Percentiles rank a stretch among this genome's conserved stretches.
Evolutionary conservation across 1,140 invertebrate genomes (phyloP).

Genomic region (Agrypnia vestita): DNA sequence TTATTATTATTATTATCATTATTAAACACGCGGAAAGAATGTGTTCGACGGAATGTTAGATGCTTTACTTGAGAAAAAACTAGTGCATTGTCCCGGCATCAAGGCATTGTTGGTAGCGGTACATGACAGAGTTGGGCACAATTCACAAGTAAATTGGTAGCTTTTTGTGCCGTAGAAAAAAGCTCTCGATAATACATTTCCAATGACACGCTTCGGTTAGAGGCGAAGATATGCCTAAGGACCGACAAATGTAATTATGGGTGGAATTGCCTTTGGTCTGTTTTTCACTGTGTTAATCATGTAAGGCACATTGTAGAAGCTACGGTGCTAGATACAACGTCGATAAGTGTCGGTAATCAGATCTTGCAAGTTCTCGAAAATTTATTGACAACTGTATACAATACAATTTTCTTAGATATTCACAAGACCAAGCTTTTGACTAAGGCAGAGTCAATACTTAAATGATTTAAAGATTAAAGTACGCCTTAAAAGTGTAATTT

Average conservation of each 20-base stretch:
- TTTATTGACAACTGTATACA: no score
- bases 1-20: no score
- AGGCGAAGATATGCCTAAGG: slow-evolving; percentile 42
- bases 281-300: slow-evolving; percentile 27
- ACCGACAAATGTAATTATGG: slow-evolving; percentile 57
- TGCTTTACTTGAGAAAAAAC: not conserved
- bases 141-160: slow-evolving; percentile 47
- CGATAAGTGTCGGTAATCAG: no score
- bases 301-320: slow-evolving; percentile 8
- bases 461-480: no score
- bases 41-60: not conserved
- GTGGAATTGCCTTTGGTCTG: not conserved
- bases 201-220: slow-evolving; percentile 47
- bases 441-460: not conserved
- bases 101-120: slow-evolving; percentile 26
- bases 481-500: not conserved
- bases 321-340: no score
- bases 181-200: slow-evolving; percentile 43
- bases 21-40: no score
- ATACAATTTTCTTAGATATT: no score
- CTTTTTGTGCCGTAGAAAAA: slow-evolving; percentile 45
- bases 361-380: no score
- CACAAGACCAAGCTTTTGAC: not conserved
- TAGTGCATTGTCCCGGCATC: not conserved
- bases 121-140: slow-evolving; percentile 27